Conservation (phyloP, 1,140 invertebrate species). For the Macrobrachium rosenbergii region DNA sequence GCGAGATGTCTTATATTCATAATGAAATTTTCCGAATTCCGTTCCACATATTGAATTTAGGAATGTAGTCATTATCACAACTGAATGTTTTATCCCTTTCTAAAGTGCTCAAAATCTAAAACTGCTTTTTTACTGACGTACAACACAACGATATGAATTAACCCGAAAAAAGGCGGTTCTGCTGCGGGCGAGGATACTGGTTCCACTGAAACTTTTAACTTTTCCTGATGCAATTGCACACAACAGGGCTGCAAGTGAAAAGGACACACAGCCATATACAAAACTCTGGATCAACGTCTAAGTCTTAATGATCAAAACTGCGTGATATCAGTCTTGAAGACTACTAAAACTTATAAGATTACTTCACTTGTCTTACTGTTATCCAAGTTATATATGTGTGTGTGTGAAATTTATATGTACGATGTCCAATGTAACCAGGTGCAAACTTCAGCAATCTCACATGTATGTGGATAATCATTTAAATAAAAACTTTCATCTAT, state of each 20-base stretch:
- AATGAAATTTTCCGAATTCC: slow-evolving; percentile 5
- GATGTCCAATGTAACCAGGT: slow-evolving; percentile 44
- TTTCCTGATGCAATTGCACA: slow-evolving; percentile 4
- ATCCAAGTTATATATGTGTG: slow-evolving; percentile 19
- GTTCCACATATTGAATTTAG: background rate
- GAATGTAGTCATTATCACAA: background rate
- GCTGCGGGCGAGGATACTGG: background rate
- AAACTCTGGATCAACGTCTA: slow-evolving; percentile 38
- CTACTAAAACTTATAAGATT: slow-evolving; percentile 24
- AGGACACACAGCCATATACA: slow-evolving; percentile 54
- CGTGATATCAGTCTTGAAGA: slow-evolving; percentile 20
- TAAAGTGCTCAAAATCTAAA: background rate
- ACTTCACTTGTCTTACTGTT: slow-evolving; percentile 20
- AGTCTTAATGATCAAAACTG: slow-evolving; percentile 30
- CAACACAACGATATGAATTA: too few species aligned
- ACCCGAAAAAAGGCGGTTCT: background rate
- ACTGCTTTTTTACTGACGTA: too few species aligned
- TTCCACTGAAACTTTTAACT: slow-evolving; percentile 10
- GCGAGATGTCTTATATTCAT: background rate
- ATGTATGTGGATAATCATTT: slow-evolving; percentile 32
- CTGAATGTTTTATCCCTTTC: background rate
- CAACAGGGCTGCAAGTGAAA: slow-evolving; percentile 19
- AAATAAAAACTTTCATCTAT: slow-evolving; percentile 45
- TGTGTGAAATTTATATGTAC: slow-evolving; percentile 38
- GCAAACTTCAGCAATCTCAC: slow-evolving; percentile 42